phyloP scores from a whole-genome alignment of 1,140 invertebrate species.

The Drosophila virilis region DNA sequence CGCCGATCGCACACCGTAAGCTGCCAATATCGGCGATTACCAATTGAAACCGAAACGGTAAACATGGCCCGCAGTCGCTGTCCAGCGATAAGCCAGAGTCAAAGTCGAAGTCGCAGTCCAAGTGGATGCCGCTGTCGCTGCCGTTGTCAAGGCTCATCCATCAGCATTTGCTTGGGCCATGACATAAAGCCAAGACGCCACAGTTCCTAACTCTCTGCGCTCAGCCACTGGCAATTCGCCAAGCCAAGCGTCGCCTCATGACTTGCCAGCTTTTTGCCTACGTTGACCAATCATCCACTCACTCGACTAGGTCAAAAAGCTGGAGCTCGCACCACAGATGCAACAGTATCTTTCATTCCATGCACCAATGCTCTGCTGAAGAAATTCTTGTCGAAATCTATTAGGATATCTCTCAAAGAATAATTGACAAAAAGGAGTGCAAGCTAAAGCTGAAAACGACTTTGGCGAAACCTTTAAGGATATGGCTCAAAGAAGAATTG shows the following conservation, averaged over 20 bases:
- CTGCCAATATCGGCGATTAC: conserved; percentile 11
- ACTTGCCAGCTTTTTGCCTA: background rate
- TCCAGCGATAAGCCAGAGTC: conserved; percentile 11
- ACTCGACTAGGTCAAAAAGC: conserved; percentile 14
- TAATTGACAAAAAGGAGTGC: too few relatives aligned
- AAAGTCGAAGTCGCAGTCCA: conserved; percentile 1
- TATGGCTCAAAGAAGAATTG: background rate
- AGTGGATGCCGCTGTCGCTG: background rate
- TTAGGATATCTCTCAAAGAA: too few relatives aligned
- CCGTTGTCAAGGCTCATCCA: conserved; percentile 42
- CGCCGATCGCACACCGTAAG: background rate
- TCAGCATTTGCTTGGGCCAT: conserved; percentile 22
- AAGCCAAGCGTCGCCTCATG: conserved; percentile 8
- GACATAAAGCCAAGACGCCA: conserved; percentile 2
- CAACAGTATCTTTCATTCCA: too few relatives aligned
- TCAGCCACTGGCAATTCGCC: background rate
- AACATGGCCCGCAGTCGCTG: conserved; percentile 35
- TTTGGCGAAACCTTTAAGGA: background rate
- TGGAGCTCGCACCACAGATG: background rate
- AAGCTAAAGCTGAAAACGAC: too few relatives aligned
- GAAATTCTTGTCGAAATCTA: too few relatives aligned
- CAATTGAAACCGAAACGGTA: conserved; percentile 66
- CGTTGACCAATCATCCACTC: conserved; percentile 27
- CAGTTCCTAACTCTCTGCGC: background rate
- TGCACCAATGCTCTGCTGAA: too few relatives aligned